Percentiles rank a stretch among this genome's conserved stretches.
Conservation (phyloP, 2,888 invertebrate species). For the Latrodectus hesperus region DNA sequence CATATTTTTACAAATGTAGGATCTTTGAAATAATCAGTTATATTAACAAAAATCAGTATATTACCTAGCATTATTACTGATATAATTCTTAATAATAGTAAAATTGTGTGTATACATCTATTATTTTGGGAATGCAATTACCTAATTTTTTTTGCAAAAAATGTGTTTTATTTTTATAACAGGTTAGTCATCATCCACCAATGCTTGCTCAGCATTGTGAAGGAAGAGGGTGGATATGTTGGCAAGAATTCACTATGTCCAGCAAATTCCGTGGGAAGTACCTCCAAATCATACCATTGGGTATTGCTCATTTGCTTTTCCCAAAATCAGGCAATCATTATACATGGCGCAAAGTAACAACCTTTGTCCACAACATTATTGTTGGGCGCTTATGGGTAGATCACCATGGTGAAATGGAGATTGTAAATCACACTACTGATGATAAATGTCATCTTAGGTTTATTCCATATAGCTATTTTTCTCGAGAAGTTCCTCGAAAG, state of each 20-base stretch:
- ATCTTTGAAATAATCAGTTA: background rate
- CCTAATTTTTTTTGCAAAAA: background rate
- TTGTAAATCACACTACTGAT: constrained; percentile 89
- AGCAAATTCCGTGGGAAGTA: constrained; percentile 99
- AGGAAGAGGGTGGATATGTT: constrained; percentile 92
- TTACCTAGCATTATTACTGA: background rate
- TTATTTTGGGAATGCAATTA: no score
- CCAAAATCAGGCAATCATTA: constrained; percentile 81
- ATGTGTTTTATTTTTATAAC: constrained; percentile 8
- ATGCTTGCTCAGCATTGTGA: constrained; percentile 97
- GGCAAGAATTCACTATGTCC: constrained; percentile 99
- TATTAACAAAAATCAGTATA: background rate
- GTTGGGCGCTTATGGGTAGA: constrained; percentile 99
- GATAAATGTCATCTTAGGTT: constrained; percentile 97
- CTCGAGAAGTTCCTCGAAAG: constrained; percentile 93
- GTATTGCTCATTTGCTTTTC: constrained; percentile 80
- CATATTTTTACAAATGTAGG: background rate
- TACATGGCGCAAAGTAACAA: constrained; percentile 98
- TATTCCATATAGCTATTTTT: constrained; percentile 98
- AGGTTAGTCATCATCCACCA: constrained; percentile 98
- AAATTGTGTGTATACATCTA: background rate
- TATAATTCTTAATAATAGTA: background rate
- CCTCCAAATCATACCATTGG: constrained; percentile 81
- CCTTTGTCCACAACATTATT: constrained; percentile 97
- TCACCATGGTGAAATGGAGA: constrained; percentile 99